Percentiles rank a stretch among this genome's conserved stretches.
These are phyloP conservation scores for Ylistrum balloti DNA, from an alignment of 1,140 invertebrate genomes.

Conservation along the genomic window DNA sequence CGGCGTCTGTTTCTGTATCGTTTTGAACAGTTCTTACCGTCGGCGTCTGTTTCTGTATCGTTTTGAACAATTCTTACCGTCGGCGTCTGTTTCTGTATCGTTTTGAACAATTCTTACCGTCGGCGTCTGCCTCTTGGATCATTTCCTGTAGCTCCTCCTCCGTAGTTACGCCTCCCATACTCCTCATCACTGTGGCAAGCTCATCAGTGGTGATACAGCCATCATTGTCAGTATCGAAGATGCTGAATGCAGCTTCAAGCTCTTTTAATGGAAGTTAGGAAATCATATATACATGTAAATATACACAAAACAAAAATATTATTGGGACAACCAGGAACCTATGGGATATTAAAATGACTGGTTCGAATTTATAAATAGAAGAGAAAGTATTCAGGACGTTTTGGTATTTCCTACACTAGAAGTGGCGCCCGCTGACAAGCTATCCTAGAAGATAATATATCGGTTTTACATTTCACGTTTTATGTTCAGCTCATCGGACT, in stretches of 20 bases:
- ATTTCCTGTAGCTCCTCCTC: conserved; percentile 96
- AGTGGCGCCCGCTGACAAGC: too few species aligned
- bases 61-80: not conserved
- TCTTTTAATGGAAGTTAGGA: not conserved
- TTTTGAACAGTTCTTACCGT: not conserved
- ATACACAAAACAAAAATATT: too few species aligned
- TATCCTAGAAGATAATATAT: too few species aligned
- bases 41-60: not conserved
- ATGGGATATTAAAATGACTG: too few species aligned
- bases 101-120: conserved; percentile 95
- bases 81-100: conserved; percentile 83
- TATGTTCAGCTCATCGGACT: too few species aligned
- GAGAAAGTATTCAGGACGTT: too few species aligned
- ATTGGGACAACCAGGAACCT: too few species aligned
- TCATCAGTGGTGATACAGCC: conserved; percentile 22
- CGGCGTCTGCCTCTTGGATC: conserved; percentile 93
- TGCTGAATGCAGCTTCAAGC: not conserved
- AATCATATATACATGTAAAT: too few species aligned
- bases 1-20: not conserved
- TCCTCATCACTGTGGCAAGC: not conserved
- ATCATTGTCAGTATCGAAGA: not conserved
- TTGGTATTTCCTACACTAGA: too few species aligned
- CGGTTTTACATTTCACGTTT: too few species aligned
- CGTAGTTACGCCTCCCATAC: conserved; percentile 74
- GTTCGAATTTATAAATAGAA: too few species aligned